Evolutionary conservation across 2,888 invertebrate genomes (phyloP).

Genomic region (Epirrhoe alternata): DNA sequence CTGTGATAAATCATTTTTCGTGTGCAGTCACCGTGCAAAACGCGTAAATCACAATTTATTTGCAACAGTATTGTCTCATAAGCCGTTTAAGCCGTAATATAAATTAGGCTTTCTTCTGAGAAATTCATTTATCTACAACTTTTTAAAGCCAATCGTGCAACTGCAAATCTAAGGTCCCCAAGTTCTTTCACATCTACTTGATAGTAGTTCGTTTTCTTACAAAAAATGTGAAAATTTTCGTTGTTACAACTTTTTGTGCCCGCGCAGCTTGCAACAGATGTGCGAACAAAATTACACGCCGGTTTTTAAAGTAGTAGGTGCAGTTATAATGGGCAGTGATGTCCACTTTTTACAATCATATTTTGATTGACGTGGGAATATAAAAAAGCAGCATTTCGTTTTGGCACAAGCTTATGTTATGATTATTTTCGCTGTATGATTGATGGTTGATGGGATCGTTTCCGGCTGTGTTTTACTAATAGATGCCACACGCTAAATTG

Average conservation of each 20-base stretch:
- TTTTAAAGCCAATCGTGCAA: no score
- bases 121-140: no score
- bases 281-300: slow-evolving; percentile 5
- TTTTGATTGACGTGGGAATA: slow-evolving; percentile 33
- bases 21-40: slow-evolving; percentile 27
- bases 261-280: background rate
- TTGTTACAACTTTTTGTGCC: slow-evolving; percentile 11
- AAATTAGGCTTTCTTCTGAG: no score
- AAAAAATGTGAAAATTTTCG: background rate
- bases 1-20: slow-evolving; percentile 16
- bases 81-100: no score
- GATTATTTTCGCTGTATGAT: slow-evolving; percentile 35
- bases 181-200: no score
- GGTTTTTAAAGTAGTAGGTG: slow-evolving; percentile 6
- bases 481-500: slow-evolving; percentile 7
- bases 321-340: slow-evolving; percentile 20
- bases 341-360: slow-evolving; percentile 26
- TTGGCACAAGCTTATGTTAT: slow-evolving; percentile 33
- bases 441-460: slow-evolving; percentile 33
- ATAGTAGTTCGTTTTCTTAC: no score
- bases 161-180: no score
- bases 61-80: background rate
- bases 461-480: slow-evolving; percentile 16
- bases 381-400: slow-evolving; percentile 29
- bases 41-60: slow-evolving; percentile 6